Percentiles rank a stretch among this genome's conserved stretches.
Evolutionary conservation across 2,888 invertebrate genomes (phyloP).

Genomic region (Willowsia nigromaculata): DNA sequence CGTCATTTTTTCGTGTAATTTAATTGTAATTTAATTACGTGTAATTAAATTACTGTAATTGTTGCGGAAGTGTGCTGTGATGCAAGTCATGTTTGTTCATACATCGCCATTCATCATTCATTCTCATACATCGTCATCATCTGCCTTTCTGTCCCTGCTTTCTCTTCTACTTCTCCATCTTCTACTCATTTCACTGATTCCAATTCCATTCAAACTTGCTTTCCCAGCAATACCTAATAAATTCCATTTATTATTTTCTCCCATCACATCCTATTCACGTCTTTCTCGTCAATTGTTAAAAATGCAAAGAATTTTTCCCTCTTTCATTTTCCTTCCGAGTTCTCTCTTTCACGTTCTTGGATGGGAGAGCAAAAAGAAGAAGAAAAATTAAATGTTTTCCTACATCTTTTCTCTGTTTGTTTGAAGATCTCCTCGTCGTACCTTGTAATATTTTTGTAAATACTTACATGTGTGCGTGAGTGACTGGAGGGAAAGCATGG

Average conservation of each 20-base stretch:
- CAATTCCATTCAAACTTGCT: neutral
- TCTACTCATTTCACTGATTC: neutral
- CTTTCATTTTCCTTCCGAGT: neutral
- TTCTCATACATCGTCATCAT: neutral
- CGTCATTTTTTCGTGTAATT: too few species aligned
- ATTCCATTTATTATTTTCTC: conserved; percentile 44
- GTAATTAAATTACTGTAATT: neutral
- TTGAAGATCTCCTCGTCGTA: neutral
- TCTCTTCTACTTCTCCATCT: neutral
- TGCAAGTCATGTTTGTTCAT: neutral
- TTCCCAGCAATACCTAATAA: neutral
- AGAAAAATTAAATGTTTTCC: neutral
- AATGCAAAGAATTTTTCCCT: conserved; percentile 43
- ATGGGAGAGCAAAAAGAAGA: neutral
- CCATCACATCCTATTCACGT: neutral
- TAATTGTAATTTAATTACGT: too few species aligned
- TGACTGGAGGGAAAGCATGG: neutral
- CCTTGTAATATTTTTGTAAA: neutral
- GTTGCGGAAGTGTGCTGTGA: neutral
- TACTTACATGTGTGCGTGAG: neutral
- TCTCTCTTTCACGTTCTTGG: neutral
- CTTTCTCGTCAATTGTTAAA: conserved; percentile 21
- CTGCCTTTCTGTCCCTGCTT: too few species aligned
- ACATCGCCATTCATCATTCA: neutral
- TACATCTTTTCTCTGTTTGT: conserved; percentile 7